phyloP scores from a whole-genome alignment of 2,113 vertebrate genomes.

The Heterochromis multidens region DNA sequence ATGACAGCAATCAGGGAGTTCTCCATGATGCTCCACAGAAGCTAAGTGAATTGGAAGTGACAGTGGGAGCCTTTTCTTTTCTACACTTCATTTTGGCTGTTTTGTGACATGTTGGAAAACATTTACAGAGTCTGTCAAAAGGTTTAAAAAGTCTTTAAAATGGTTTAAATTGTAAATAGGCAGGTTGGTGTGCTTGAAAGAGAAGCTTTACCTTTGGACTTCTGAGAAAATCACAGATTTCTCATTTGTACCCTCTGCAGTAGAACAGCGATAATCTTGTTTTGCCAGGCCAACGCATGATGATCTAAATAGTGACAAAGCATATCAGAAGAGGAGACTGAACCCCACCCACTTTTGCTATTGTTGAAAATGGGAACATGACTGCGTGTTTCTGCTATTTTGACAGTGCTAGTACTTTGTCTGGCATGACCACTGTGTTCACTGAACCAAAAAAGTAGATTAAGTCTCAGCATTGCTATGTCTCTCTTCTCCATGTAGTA shows the following conservation, averaged over 20 bases:
- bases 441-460: constrained; percentile 33
- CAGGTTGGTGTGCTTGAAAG: not conserved
- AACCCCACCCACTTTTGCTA: not conserved
- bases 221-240: not conserved
- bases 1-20: not conserved
- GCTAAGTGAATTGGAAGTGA: not conserved
- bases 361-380: constrained; percentile 20
- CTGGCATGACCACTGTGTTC: constrained; percentile 18
- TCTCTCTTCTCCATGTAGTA: not conserved
- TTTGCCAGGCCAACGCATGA: not conserved
- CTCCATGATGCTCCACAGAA: not conserved
- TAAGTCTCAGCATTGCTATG: not conserved
- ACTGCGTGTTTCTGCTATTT: not conserved
- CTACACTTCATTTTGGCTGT: not conserved
- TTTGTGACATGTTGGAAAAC: not conserved
- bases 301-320: not conserved
- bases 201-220: not conserved
- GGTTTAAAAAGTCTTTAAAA: not conserved
- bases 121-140: not conserved
- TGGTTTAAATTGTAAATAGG: not conserved
- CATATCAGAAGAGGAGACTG: not conserved
- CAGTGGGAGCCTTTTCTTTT: not conserved
- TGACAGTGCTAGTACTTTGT: constrained; percentile 3
- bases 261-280: not conserved
- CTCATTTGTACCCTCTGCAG: not conserved